Conservation (phyloP, 2,113 vertebrate species). For the Bombycilla garrulus region DNA sequence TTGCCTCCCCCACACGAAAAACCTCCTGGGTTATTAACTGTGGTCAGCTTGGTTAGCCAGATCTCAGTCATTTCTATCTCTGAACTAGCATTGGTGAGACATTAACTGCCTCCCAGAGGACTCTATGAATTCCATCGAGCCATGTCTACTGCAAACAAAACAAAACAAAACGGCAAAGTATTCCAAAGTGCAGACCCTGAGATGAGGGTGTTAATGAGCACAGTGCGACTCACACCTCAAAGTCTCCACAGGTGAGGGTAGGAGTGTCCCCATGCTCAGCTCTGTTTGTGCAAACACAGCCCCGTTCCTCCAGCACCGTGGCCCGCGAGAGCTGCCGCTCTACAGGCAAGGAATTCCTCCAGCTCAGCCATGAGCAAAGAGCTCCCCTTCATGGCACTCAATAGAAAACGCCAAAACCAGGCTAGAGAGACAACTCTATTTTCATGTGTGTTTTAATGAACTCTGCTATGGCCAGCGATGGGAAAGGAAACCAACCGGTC, state of each 20-base stretch:
- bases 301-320: background rate
- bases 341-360: background rate
- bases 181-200: background rate
- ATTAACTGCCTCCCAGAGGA: background rate
- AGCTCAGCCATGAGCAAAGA: accelerated
- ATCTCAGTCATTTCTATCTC: background rate
- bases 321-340: background rate
- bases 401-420: background rate
- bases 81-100: background rate
- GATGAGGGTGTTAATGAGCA: no score
- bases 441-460: background rate
- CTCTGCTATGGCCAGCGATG: accelerated
- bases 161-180: background rate
- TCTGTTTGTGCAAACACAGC: accelerated
- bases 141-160: background rate
- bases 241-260: no score
- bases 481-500: background rate
- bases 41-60: background rate
- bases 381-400: background rate
- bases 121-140: background rate
- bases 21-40: background rate
- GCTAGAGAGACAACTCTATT: background rate
- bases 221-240: accelerated
- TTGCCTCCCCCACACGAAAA: background rate
- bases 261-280: accelerated